Evolutionary conservation across 2,888 invertebrate genomes (phyloP), one percentile per base, ranked within the genome.

Genomic region (Hypsopygia costalis): DNA sequence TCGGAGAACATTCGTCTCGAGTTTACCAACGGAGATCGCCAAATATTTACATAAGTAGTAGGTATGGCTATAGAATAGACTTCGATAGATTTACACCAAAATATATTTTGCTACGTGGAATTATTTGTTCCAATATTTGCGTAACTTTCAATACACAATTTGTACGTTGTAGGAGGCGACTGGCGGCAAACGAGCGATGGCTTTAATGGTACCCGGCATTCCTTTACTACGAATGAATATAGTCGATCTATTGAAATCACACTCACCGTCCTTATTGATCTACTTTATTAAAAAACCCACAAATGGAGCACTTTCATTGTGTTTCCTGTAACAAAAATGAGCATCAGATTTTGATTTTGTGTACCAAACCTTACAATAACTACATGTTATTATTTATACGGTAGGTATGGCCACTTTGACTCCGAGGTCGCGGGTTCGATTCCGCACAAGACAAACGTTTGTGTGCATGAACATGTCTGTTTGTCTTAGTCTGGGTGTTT

Each of bases 1-100:
- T 74, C 61, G 67, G 62, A 60, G 69, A 69, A 67, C 69, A 72
- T 77, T 76, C 71, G 70, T 77, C 73, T 75, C 53, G 55, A 68
- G 69, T 72, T 67, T 63, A 59, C 68, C 55, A 62, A 66, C 70
- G 60, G 55, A 58, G 60, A 69, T 68, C 63, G 55, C 49, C 68
- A 63, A 78, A 77, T 78, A 81, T 78, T 77, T 77, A 70, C 69
- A 69, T 68, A 68, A 52, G 51, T n/a, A 30, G 50, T 55, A 43
- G 38, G 51, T 49, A 58, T 42, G 10, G 30, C 27, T 37, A 29
- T 30, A 30, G 30, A 37, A 21, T 40, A 43, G 46, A 43, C 47
- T 47, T 45, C 42, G 54, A 50, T 47, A 51, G 51, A 49, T 52
- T 55, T 56, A 45, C 50, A 49, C 46, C 49, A 38, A 49, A 57